A percentile compares a stretch with the other conserved stretches of the same genome.
These are phyloP conservation scores for Sinosuthora webbiana DNA, from an alignment of 2,113 vertebrate genomes.

Conservation along the genomic window DNA sequence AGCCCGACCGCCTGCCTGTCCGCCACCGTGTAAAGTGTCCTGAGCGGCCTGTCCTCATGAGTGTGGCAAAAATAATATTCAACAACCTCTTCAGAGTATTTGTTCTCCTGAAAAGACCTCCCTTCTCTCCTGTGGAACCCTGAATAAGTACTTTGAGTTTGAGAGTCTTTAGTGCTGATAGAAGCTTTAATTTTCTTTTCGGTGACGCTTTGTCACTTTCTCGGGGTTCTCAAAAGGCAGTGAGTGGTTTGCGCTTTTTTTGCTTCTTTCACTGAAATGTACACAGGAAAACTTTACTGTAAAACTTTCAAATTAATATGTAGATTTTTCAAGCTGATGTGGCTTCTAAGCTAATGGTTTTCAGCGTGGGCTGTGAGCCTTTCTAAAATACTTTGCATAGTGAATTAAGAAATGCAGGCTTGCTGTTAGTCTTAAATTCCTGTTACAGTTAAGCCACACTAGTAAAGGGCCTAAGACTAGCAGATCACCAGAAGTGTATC, in stretches of 20 bases:
- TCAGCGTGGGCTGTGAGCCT: background rate
- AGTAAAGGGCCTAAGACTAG: background rate
- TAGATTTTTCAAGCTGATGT: background rate
- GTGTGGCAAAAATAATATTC: background rate
- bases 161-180: background rate
- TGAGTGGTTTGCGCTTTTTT: background rate
- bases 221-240: background rate
- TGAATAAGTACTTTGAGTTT: background rate
- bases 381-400: background rate
- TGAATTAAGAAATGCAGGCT: background rate
- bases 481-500: background rate
- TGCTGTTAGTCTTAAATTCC: background rate
- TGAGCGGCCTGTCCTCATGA: too few relatives aligned
- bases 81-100: background rate
- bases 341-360: background rate
- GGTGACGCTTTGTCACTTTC: background rate
- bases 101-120: background rate
- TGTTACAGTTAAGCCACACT: background rate
- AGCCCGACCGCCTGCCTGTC: accelerated
- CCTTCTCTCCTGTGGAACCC: background rate
- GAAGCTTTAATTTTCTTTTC: background rate
- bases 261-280: background rate
- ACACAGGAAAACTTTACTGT: background rate
- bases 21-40: accelerated
- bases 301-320: background rate